phyloP scores from a whole-genome alignment of 1,140 invertebrate species.

The Helicoverpa armigera region DNA sequence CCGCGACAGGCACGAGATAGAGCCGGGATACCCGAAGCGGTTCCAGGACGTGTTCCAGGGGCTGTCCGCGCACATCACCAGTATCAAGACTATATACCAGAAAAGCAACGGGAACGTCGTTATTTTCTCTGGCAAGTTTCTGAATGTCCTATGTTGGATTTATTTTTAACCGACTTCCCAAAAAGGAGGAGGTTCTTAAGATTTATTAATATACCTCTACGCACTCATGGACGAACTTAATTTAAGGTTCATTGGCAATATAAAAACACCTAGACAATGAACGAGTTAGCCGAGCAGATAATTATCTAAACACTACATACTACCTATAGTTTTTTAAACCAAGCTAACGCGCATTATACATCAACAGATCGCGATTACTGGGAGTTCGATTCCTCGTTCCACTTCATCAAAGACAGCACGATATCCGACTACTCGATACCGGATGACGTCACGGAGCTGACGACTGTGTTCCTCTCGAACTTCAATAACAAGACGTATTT shows the following conservation, averaged over 20 bases:
- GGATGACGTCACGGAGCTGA: conserved; percentile 88
- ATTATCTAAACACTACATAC: no score
- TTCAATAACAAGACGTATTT: conserved; percentile 87
- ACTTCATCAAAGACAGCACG: conserved; percentile 87
- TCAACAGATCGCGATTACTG: conserved; percentile 89
- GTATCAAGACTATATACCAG: conserved; percentile 93
- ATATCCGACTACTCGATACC: conserved; percentile 89
- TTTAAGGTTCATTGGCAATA: no score
- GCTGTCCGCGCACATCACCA: conserved; percentile 87
- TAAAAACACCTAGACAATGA: no score
- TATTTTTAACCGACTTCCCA: no score
- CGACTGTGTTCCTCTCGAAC: conserved; percentile 90
- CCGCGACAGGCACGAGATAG: conserved; percentile 82
- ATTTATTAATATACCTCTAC: no score
- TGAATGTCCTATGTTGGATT: neutral
- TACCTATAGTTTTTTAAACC: no score
- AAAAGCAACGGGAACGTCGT: conserved; percentile 90
- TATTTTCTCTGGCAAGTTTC: conserved; percentile 90
- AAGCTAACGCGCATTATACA: no score
- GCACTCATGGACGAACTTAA: no score
- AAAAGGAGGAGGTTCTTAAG: no score
- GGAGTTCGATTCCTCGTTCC: conserved; percentile 89
- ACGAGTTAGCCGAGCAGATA: no score
- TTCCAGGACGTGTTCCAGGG: conserved; percentile 88
- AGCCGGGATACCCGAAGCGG: conserved; percentile 88